phyloP scores from a whole-genome alignment of 2,888 invertebrate species.

The Lottia scabra region DNA sequence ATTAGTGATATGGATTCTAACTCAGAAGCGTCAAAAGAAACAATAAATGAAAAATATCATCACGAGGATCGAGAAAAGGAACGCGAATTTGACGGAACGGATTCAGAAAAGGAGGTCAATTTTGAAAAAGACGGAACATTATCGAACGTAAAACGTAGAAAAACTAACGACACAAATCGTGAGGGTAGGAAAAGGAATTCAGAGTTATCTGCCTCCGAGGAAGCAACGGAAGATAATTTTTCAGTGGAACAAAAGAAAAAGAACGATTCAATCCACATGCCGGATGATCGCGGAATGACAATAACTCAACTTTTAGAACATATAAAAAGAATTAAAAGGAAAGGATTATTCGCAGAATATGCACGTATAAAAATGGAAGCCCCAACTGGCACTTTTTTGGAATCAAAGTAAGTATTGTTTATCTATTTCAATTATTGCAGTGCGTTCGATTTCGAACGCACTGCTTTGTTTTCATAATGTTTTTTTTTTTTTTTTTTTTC shows the following conservation, averaged over 20 bases:
- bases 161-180: conserved; percentile 15
- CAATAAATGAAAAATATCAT: conserved; percentile 75
- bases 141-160: conserved; percentile 20
- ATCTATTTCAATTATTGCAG: no score
- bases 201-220: conserved; percentile 19
- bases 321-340: conserved; percentile 81
- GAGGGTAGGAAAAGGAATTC: conserved; percentile 33
- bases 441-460: no score
- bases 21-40: conserved; percentile 60
- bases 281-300: conserved; percentile 71
- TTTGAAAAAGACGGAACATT: conserved; percentile 41
- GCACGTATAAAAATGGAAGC: conserved; percentile 86
- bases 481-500: no score
- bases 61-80: conserved; percentile 72
- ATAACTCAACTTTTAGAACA: conserved; percentile 83
- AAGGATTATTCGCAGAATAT: conserved; percentile 89
- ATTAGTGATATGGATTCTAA: conserved; percentile 54
- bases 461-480: no score
- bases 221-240: conserved; percentile 17
- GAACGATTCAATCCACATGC: conserved; percentile 61
- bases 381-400: conserved; percentile 88
- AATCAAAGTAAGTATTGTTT: conserved; percentile 78
- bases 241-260: conserved; percentile 50
- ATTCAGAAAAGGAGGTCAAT: conserved; percentile 45
- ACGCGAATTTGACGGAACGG: conserved; percentile 46